Evolutionary conservation across 2,888 invertebrate genomes (phyloP).

Genomic region (Harpalus rufipes): DNA sequence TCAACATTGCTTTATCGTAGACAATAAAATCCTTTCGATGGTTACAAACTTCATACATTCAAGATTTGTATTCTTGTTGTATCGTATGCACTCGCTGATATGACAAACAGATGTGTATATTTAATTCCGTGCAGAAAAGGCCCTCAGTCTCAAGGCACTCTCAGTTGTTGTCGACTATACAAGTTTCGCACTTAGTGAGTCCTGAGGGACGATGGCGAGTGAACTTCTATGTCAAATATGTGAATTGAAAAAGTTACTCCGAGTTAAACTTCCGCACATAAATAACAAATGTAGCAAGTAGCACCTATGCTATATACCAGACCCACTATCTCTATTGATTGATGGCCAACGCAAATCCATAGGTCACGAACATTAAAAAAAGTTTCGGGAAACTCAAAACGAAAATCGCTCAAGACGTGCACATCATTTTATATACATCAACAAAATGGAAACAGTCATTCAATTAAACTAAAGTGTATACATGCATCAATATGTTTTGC

Average conservation of each 20-base stretch:
- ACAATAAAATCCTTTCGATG: too few relatives aligned
- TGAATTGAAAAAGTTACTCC: conserved; percentile 67
- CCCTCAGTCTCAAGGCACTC: not conserved
- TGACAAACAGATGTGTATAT: conserved; percentile 2
- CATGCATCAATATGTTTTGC: too few relatives aligned
- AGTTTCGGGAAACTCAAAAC: not conserved
- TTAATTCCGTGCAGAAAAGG: not conserved
- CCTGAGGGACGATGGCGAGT: conserved; percentile 63
- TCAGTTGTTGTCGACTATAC: conserved; percentile 54
- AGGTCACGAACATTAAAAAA: conserved; percentile 10
- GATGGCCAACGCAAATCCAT: not conserved
- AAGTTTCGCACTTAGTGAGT: conserved; percentile 66
- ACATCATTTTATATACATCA: too few relatives aligned
- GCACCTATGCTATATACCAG: conserved; percentile 1
- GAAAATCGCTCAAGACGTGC: too few relatives aligned
- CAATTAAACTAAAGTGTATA: too few relatives aligned
- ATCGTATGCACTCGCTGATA: not conserved
- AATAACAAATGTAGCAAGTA: conserved; percentile 64
- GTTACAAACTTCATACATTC: too few relatives aligned
- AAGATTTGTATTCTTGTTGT: too few relatives aligned
- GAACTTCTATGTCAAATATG: conserved; percentile 66
- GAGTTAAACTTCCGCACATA: conserved; percentile 64
- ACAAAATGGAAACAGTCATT: too few relatives aligned
- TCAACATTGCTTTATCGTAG: too few relatives aligned
- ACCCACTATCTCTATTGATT: conserved; percentile 1